Base-by-base conservation (phyloP, 2,888 invertebrate genomes). In the Myathropa florea region DNA sequence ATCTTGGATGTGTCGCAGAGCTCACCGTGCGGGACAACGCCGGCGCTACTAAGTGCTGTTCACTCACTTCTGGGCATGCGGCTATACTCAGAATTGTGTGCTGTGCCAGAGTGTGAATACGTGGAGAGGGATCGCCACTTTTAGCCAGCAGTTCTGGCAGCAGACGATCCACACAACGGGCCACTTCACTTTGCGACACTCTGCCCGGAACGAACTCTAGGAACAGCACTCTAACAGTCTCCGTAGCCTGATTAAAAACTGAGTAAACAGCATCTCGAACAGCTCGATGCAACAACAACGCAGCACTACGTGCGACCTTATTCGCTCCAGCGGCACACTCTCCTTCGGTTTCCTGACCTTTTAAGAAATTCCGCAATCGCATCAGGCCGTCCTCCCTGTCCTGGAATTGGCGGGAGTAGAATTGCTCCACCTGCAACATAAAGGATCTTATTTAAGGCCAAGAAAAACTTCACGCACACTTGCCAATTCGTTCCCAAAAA, bases 341-440 rank as follows among this genome's bases (percentile, higher is more conserved):
- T 0, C 80, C 83, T 3, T 89, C 89, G 2, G 83, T 60, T 63
- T 91, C 91, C 33, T 91, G 91, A 4, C 91, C 93, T 77, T 92
- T 92, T 0, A 93, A 90, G 68, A 92, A 92, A 70, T 91, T 91
- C 0, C 93, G 90, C 46, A 97, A 92, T 21, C 95, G 94, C 85
- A 95, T 94, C n/a, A 98, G 92, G 0, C 97, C 97, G 90, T 97
- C 97, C 91, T 97, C 97, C 90, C 97, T 97, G 91, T 97, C 97
- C 61, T 97, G 94, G 92, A 96, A 98, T 92, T 97, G 97, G 90
- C 97, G 97, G 4, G 97, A 97, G 92, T 97, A 97, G 92, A 97
- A 97, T 90, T 97, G 96, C 92, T 98, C 97, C 2, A 98, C 96
- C 96, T 96, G 90, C 10, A 88, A 71, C 0, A 24, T 0, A 23